Conservation (phyloP, 2,797 vertebrate species). For the Microctenopoma steveboyesi region DNA sequence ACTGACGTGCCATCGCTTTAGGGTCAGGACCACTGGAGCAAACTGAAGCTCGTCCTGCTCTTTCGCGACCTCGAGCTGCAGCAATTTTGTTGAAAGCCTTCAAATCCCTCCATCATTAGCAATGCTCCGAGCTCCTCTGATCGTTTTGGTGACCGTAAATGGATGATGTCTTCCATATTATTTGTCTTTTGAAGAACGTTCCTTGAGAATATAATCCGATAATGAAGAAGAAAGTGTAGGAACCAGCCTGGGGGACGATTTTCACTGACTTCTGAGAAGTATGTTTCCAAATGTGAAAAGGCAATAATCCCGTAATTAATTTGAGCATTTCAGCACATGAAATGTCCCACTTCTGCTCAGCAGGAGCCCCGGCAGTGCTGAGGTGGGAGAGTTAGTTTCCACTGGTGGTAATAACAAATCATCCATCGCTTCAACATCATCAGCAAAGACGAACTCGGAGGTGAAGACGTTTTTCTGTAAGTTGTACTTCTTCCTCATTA, state of each 20-base stretch:
- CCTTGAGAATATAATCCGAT: not conserved
- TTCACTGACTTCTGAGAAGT: not conserved
- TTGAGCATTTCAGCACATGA: not conserved
- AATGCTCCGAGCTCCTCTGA: slow-evolving; percentile 51
- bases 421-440: too few relatives aligned
- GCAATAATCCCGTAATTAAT: not conserved
- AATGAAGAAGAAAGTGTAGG: not conserved
- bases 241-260: not conserved
- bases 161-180: slow-evolving; percentile 23
- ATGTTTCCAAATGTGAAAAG: not conserved
- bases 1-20: slow-evolving; percentile 19
- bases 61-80: slow-evolving; percentile 7
- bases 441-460: too few relatives aligned
- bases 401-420: too few relatives aligned
- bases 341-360: slow-evolving; percentile 1
- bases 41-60: slow-evolving; percentile 53
- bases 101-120: slow-evolving; percentile 56
- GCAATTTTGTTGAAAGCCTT: slow-evolving; percentile 67
- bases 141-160: slow-evolving; percentile 43
- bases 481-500: too few relatives aligned
- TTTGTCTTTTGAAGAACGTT: slow-evolving; percentile 15
- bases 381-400: too few relatives aligned
- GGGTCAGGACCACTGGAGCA: slow-evolving; percentile 46
- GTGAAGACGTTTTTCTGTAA: too few relatives aligned
- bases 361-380: not conserved